Evolutionary conservation across 2,113 vertebrate genomes (phyloP).

Genomic region (Lichenostomus cassidix): DNA sequence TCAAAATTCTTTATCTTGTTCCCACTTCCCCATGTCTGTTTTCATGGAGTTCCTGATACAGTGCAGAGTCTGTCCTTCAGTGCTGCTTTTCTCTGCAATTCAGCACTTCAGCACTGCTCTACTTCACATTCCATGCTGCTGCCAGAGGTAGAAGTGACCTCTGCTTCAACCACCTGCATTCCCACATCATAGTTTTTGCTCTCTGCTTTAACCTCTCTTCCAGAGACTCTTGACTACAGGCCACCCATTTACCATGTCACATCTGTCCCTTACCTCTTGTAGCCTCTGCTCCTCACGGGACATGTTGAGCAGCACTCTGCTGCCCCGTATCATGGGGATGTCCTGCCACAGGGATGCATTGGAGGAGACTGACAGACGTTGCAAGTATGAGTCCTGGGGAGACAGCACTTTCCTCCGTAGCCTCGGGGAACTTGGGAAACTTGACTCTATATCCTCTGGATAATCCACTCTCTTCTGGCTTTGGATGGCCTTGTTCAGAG

Average conservation of each 20-base stretch:
- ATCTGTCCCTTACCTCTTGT: slow-evolving; percentile 84
- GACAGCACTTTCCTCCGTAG: slow-evolving; percentile 63
- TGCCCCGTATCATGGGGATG: slow-evolving; percentile 83
- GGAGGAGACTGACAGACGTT: slow-evolving; percentile 80
- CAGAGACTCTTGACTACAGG: background rate
- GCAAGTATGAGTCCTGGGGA: slow-evolving; percentile 78
- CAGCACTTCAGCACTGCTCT: background rate
- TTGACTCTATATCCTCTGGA: slow-evolving; percentile 10
- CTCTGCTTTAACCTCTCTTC: background rate
- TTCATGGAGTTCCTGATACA: background rate
- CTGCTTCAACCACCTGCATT: background rate
- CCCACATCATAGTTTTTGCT: background rate
- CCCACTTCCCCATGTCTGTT: background rate
- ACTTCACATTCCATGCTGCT: background rate
- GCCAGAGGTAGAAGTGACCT: background rate
- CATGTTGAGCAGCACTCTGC: slow-evolving; percentile 79
- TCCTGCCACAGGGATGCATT: slow-evolving; percentile 89
- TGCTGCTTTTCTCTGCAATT: background rate
- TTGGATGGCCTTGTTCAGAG: slow-evolving; percentile 89
- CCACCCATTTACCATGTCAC: background rate
- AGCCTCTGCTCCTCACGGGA: slow-evolving; percentile 85
- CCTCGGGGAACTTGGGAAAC: slow-evolving; percentile 63
- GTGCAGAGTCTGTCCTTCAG: background rate
- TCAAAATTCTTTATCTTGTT: background rate
- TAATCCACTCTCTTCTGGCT: slow-evolving; percentile 84